phyloP scores from a whole-genome alignment of 1,140 invertebrate species.

The Oedothorax gibbosus region DNA sequence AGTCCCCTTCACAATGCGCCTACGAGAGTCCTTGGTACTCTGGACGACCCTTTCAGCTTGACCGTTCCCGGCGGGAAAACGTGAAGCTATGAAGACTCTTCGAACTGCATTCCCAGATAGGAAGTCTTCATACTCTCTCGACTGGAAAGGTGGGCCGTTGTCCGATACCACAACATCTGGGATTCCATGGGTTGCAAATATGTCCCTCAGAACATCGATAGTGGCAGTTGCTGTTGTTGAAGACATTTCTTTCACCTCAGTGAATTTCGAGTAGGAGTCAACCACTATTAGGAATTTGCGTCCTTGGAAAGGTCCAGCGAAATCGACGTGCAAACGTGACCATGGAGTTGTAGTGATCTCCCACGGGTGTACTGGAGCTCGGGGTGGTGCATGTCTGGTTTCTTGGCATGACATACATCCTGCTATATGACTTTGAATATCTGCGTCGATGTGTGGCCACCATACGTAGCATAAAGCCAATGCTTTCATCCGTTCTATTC shows the following conservation, averaged over 20 bases:
- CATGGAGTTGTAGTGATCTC: not conserved
- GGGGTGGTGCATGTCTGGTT: not conserved
- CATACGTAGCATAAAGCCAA: slow-evolving; percentile 70
- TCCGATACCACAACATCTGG: not conserved
- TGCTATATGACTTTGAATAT: slow-evolving; percentile 33
- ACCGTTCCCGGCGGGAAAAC: not conserved
- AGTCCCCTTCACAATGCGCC: not conserved
- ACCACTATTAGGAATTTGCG: slow-evolving; percentile 29
- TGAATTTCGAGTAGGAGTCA: not conserved
- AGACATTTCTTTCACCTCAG: slow-evolving; percentile 11
- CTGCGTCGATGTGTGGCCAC: slow-evolving; percentile 65
- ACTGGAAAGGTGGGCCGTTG: too few relatives aligned
- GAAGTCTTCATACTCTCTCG: too few relatives aligned
- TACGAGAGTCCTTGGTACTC: not conserved
- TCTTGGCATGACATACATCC: slow-evolving; percentile 7
- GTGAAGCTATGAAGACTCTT: not conserved
- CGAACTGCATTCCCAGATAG: not conserved
- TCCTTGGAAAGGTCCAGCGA: slow-evolving; percentile 49
- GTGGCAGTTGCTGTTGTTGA: not conserved
- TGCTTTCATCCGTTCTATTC: slow-evolving; percentile 72
- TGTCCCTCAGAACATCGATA: not conserved
- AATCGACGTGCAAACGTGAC: slow-evolving; percentile 62
- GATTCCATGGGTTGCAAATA: slow-evolving; percentile 1
- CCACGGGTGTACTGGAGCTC: slow-evolving; percentile 40
- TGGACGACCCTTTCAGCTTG: not conserved